These are phyloP conservation scores for Eumaeus atala DNA, from an alignment of 1,140 invertebrate genomes.

Conservation along the genomic window DNA sequence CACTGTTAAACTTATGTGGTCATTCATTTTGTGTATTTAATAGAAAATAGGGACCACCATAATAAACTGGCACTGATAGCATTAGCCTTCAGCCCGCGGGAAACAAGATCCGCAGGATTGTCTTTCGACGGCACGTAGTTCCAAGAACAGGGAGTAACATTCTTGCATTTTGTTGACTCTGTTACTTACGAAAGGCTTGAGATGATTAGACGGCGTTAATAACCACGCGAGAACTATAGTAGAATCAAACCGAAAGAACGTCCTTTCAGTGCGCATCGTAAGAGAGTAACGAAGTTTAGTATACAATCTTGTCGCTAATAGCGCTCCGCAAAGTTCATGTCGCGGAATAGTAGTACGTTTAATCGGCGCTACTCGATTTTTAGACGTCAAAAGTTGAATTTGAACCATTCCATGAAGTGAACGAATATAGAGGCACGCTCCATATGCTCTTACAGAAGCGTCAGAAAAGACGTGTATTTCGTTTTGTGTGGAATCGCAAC, in stretches of 20 bases:
- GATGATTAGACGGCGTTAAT: too few relatives aligned
- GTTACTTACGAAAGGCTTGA: too few relatives aligned
- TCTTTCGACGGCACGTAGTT: conserved; percentile 35
- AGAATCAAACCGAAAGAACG: too few relatives aligned
- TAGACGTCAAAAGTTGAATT: conserved; percentile 30
- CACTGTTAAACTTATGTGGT: conserved; percentile 17
- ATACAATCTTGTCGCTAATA: too few relatives aligned
- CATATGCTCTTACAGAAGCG: conserved; percentile 18
- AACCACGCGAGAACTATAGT: too few relatives aligned
- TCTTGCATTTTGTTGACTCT: too few relatives aligned
- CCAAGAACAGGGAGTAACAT: conserved; percentile 34
- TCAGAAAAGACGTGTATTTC: too few relatives aligned
- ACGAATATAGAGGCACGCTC: conserved; percentile 23
- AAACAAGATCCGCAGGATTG: too few relatives aligned
- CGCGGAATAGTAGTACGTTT: conserved; percentile 36
- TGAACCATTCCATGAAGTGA: conserved; percentile 12
- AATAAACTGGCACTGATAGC: conserved; percentile 27
- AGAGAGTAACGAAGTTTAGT: conserved; percentile 10
- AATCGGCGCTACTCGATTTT: conserved; percentile 37
- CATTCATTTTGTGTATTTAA: neutral
- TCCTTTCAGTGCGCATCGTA: conserved; percentile 39
- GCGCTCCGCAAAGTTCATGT: too few relatives aligned
- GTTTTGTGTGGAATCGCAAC: neutral
- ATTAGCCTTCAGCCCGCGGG: conserved; percentile 41
- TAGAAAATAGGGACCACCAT: conserved; percentile 29